Evolutionary conservation across 1,140 invertebrate species (phyloP).

Genomic region (Hycleus cichorii): DNA sequence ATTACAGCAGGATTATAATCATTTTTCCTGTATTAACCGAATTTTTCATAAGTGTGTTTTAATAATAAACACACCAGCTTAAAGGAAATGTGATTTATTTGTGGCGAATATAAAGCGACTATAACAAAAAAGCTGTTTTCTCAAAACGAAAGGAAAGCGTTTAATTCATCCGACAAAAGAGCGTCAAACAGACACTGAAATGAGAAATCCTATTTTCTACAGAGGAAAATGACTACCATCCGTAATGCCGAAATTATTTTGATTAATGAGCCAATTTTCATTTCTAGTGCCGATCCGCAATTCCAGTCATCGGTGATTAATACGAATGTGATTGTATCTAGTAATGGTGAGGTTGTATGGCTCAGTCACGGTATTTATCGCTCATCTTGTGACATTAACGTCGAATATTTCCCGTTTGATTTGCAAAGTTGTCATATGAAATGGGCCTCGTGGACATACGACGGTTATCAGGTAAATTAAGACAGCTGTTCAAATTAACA

Average conservation of each 20-base stretch:
- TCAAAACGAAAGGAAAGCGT: no score
- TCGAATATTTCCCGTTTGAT: slow-evolving; percentile 93
- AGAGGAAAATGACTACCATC: no score
- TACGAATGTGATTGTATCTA: slow-evolving; percentile 71
- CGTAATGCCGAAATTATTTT: no score
- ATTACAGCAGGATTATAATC: no score
- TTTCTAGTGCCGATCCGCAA: slow-evolving; percentile 71
- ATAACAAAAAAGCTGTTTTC: no score
- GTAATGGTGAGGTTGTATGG: slow-evolving; percentile 69
- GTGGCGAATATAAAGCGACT: no score
- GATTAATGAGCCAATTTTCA: slow-evolving; percentile 15
- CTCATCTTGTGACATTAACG: slow-evolving; percentile 83
- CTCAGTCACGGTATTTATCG: slow-evolving; percentile 78
- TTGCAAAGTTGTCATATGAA: slow-evolving; percentile 87
- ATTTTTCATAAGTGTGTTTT: no score
- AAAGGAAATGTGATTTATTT: no score
- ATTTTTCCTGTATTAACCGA: no score
- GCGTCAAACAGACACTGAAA: no score
- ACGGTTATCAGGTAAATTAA: slow-evolving; percentile 74
- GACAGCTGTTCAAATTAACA: slow-evolving; percentile 5
- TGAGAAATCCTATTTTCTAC: not conserved
- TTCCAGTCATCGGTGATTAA: slow-evolving; percentile 73
- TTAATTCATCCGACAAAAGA: no score
- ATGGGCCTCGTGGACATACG: slow-evolving; percentile 96
- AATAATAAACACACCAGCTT: no score